Percentiles rank a stretch among this genome's conserved stretches.
Conservation (phyloP, 2,797 vertebrate genomes). For the Tadarida brasiliensis region DNA sequence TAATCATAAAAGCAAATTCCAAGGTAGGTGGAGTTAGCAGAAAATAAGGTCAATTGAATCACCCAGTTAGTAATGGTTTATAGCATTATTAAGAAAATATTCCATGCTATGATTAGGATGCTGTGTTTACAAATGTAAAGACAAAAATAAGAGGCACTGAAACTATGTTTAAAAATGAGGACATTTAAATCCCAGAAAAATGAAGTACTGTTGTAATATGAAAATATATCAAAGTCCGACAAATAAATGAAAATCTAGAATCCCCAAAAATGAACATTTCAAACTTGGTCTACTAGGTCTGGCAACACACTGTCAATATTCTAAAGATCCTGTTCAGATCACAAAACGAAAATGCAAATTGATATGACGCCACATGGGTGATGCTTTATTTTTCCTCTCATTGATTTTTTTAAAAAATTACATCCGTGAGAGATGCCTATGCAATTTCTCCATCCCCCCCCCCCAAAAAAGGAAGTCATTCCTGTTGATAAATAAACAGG, state of each 20-base stretch:
- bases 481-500: slow-evolving; percentile 17
- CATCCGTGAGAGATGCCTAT: not conserved
- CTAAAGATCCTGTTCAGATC: slow-evolving; percentile 10
- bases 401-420: not conserved
- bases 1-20: slow-evolving; percentile 39
- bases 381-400: slow-evolving; percentile 5
- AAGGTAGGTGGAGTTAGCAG: not conserved
- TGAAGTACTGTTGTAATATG: not conserved
- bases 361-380: not conserved
- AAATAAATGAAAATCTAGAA: slow-evolving; percentile 47
- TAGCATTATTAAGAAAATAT: slow-evolving; percentile 28
- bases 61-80: not conserved
- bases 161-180: slow-evolving; percentile 30
- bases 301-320: not conserved
- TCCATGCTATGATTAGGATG: slow-evolving; percentile 5
- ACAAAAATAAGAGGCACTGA: slow-evolving; percentile 1
- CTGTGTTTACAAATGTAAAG: slow-evolving; percentile 5
- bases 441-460: not conserved
- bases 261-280: slow-evolving; percentile 10
- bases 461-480: not conserved
- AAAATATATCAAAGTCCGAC: slow-evolving; percentile 29
- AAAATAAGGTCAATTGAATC: not conserved
- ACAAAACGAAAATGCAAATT: slow-evolving; percentile 14
- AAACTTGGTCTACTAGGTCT: not conserved
- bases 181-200: slow-evolving; percentile 51